Evolutionary conservation across 2,113 vertebrate species (phyloP).

Genomic region (Laticauda colubrina): DNA sequence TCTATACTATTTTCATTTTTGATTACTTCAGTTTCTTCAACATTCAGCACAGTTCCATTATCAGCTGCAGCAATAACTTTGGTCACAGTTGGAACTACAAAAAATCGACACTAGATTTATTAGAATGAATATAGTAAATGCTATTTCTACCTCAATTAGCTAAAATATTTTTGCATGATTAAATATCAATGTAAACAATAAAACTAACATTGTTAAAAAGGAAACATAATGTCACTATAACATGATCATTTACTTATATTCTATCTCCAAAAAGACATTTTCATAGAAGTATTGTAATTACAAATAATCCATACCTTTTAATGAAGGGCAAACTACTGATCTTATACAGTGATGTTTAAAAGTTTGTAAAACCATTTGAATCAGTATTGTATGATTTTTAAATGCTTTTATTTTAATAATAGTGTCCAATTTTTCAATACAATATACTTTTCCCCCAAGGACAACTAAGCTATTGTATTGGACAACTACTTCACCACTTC

Average conservation of each 20-base stretch:
- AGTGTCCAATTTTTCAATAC: neutral
- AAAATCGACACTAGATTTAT: neutral
- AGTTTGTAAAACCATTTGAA: neutral
- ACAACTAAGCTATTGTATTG: neutral
- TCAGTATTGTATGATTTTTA: neutral
- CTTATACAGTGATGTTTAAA: neutral
- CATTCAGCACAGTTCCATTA: conserved; percentile 62
- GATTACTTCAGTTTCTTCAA: conserved; percentile 60
- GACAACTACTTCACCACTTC: neutral
- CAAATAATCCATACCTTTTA: neutral
- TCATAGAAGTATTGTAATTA: neutral
- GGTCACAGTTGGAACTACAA: conserved; percentile 69
- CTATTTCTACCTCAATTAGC: neutral
- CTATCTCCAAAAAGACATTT: neutral
- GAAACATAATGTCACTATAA: neutral
- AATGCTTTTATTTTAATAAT: neutral
- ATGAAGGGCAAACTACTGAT: neutral
- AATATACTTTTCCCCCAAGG: neutral
- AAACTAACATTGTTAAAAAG: neutral
- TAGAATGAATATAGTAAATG: neutral
- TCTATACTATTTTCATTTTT: conserved; percentile 59
- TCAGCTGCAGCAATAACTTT: conserved; percentile 66
- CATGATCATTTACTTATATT: neutral
- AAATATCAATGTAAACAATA: neutral
- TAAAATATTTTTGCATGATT: neutral